Conservation (phyloP, 2,797 vertebrate species). For the Liasis olivaceus region DNA sequence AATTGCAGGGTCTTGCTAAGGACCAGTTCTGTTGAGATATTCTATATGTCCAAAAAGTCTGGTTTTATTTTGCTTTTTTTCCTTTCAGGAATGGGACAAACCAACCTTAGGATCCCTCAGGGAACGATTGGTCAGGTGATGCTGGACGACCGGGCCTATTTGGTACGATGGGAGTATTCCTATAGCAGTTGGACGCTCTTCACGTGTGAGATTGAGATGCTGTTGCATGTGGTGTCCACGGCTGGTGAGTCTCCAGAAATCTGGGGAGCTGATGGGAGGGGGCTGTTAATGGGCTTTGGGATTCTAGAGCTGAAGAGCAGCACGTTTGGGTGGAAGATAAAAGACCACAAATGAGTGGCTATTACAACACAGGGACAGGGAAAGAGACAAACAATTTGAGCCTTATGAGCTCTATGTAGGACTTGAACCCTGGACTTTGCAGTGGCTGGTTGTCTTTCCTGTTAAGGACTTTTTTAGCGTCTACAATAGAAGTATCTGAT, state of each 20-base stretch:
- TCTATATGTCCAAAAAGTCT: not conserved
- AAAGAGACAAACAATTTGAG: not conserved
- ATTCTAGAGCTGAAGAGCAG: too few relatives aligned
- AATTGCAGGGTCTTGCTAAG: not conserved
- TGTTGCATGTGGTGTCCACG: constrained; percentile 96
- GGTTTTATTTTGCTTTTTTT: constrained; percentile 19
- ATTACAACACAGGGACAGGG: not conserved
- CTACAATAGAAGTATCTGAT: too few relatives aligned
- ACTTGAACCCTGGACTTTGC: too few relatives aligned
- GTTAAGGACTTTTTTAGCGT: too few relatives aligned
- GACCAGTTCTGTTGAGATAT: not conserved
- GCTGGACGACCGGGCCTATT: constrained; percentile 83
- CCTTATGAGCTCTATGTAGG: too few relatives aligned
- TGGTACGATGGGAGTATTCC: constrained; percentile 95
- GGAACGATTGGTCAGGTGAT: constrained; percentile 91
- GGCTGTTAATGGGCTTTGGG: not conserved
- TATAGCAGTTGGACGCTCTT: constrained; percentile 98
- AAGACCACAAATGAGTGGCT: not conserved
- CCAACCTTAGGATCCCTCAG: constrained; percentile 94
- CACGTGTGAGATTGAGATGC: constrained; percentile 98
- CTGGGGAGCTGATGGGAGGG: rapidly evolving
- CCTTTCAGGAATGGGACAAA: constrained; percentile 85
- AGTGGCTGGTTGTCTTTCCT: too few relatives aligned
- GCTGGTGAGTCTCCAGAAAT: constrained; percentile 80
- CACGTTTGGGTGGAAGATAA: not conserved